Base-by-base conservation (phyloP, 2,113 vertebrate genomes). In the Zosterops borbonicus region DNA sequence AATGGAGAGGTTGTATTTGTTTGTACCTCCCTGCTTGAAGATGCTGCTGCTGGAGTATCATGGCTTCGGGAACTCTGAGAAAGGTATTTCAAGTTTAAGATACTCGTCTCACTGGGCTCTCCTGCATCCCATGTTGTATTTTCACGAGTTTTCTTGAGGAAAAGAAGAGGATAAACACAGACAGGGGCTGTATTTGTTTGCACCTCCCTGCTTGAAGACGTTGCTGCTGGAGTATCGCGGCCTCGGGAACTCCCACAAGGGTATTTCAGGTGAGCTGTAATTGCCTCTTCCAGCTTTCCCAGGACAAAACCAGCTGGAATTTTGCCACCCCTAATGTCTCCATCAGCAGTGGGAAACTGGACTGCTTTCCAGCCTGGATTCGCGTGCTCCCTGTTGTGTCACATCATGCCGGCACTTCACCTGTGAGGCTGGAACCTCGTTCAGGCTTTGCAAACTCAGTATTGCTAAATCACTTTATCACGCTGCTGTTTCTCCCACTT, bases 391-490 rank as follows among this genome's bases (percentile, higher is more conserved):
- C 27, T 69, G 11, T 29, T 37, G 84, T 86, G 78, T 83, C 14
- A 1, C 2, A 1, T 22, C 42, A 29, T 0, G 0, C 15, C 59
- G 60, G 67, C 10, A 8, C 24, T 29, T 83, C 1, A 27, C 49
- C 37, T 42, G 25, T 11, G 59, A 63, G 59, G 68, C 68, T 86
- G 75, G 46, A 29, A 24, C 0, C 0, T 20, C 0, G 0, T 47
- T 59, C 74, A 17, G 39, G 37, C 49, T 83, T 47, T 55, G 63
- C 8, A 52, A 50, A n/a, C 14, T 20, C 55, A 20, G 31, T 5
- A 4, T 15, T 52, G 37, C 46, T 41, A 3, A 83, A 81, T 46
- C 22, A 6, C n/a, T 81, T 74, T 3, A 6, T 20, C 46, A 1
- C 5, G 14, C 47, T 90, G 50, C 29, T 16, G 5, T 67, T 63